phyloP scores from a whole-genome alignment of 2,888 invertebrate genomes.

The Endomychus coccineus region DNA sequence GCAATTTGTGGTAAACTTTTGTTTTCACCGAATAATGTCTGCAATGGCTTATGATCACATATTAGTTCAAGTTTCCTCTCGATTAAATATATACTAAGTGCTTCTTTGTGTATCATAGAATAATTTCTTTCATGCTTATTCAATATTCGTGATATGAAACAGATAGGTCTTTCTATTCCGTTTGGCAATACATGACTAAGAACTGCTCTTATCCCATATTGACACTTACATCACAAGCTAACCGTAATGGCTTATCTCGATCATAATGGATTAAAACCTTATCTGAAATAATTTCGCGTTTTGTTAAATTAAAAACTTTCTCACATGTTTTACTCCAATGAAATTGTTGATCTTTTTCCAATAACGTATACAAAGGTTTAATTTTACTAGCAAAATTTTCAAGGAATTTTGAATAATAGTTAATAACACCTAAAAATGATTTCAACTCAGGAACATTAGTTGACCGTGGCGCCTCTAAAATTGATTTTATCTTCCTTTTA shows the following conservation, averaged over 20 bases:
- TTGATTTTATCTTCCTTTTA: slow-evolving; percentile 21
- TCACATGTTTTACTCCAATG: slow-evolving; percentile 15
- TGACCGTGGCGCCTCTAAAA: slow-evolving; percentile 22
- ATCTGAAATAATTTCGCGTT: slow-evolving; percentile 5
- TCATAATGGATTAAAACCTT: slow-evolving; percentile 13
- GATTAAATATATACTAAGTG: not conserved
- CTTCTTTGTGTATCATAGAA: not conserved
- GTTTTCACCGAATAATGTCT: not conserved
- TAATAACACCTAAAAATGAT: slow-evolving; percentile 28
- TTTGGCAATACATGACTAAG: too few relatives aligned
- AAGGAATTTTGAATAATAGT: slow-evolving; percentile 34
- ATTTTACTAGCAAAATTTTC: slow-evolving; percentile 21
- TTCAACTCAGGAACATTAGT: slow-evolving; percentile 19
- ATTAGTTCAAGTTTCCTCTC: not conserved
- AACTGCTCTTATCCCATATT: too few relatives aligned
- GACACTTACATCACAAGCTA: not conserved
- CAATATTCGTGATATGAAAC: not conserved
- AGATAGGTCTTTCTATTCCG: not conserved
- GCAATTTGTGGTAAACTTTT: not conserved
- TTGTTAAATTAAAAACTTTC: slow-evolving; percentile 10
- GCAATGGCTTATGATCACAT: not conserved
- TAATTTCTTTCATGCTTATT: not conserved
- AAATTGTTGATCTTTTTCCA: slow-evolving; percentile 13
- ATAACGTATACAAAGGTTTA: slow-evolving; percentile 13
- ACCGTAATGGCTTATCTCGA: slow-evolving; percentile 24